Percentiles rank a stretch among this genome's conserved stretches.
Evolutionary conservation across 2,888 invertebrate genomes (phyloP).

Genomic region (Scrobipalpa costella): DNA sequence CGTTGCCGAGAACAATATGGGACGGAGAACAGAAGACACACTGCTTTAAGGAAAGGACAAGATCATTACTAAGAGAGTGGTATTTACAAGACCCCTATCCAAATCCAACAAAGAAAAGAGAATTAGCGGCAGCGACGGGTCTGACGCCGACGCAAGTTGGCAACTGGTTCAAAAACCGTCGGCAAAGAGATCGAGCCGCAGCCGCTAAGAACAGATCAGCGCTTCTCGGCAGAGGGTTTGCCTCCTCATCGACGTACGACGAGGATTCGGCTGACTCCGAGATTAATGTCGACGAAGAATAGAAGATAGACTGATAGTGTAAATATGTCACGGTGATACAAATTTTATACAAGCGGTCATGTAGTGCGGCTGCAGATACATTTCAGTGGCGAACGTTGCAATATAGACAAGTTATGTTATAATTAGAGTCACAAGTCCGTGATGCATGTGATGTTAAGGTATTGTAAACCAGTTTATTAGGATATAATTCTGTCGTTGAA

Average conservation of each 20-base stretch:
- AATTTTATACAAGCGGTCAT: conserved; percentile 34
- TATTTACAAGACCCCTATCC: conserved; percentile 99
- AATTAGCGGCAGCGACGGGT: conserved; percentile 97
- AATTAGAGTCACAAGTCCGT: conserved; percentile 59
- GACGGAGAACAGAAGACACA: conserved; percentile 99
- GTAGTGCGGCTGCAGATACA: conserved; percentile 39
- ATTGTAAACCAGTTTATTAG: conserved; percentile 62
- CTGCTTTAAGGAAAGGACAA: conserved; percentile 98
- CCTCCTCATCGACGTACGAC: conserved; percentile 77
- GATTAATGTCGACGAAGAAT: conserved; percentile 78
- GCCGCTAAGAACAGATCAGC: conserved; percentile 98
- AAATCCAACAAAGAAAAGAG: conserved; percentile 97
- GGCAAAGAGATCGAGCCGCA: conserved; percentile 97
- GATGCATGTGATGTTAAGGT: conserved; percentile 66
- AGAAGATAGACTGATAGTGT: conserved; percentile 54
- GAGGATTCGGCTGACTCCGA: conserved; percentile 78
- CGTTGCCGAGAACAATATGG: conserved; percentile 98
- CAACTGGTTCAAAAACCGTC: conserved; percentile 99
- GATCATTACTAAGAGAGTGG: conserved; percentile 97
- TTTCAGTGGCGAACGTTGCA: conserved; percentile 60
- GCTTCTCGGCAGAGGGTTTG: conserved; percentile 74
- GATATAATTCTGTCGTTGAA: conserved; percentile 57
- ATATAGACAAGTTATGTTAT: conserved; percentile 63
- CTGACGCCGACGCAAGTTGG: conserved; percentile 96
- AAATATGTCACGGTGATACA: conserved; percentile 43